Conservation (phyloP, 1,140 invertebrate genomes). For the Agraylea sexmaculata region DNA sequence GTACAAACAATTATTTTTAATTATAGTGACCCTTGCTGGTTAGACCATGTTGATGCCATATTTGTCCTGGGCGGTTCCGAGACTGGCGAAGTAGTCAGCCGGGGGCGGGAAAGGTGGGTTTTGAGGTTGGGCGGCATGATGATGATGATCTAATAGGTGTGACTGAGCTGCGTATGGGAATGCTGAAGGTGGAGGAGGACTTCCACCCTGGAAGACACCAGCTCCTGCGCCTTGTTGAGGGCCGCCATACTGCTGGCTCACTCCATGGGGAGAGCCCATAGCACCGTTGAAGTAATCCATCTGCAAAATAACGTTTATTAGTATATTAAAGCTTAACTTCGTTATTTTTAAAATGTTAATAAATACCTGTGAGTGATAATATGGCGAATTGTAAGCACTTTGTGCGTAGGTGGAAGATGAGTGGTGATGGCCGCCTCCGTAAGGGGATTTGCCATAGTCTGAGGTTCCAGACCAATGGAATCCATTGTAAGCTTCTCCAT, state of each 20-base stretch:
- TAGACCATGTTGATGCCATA: constrained; percentile 43
- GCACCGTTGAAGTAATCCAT: constrained; percentile 54
- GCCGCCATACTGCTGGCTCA: constrained; percentile 32
- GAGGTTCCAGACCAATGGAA: constrained; percentile 40
- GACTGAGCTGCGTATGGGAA: constrained; percentile 21
- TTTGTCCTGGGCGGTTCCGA: constrained; percentile 31
- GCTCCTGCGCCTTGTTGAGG: constrained; percentile 26
- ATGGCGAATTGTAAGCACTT: constrained; percentile 43
- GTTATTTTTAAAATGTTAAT: constrained; percentile 4
- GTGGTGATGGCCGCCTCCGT: constrained; percentile 35
- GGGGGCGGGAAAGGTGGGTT: neutral
- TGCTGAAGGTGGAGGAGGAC: constrained; percentile 31
- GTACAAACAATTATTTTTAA: too few relatives aligned
- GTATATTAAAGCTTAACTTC: too few relatives aligned
- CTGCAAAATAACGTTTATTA: constrained; percentile 25
- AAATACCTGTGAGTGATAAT: constrained; percentile 38
- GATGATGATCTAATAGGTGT: constrained; percentile 27
- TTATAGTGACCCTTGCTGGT: too few relatives aligned
- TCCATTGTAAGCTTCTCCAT: constrained; percentile 43
- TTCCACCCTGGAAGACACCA: constrained; percentile 25
- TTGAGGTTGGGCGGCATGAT: constrained; percentile 2
- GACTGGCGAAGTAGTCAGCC: constrained; percentile 8
- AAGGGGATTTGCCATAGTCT: constrained; percentile 30
- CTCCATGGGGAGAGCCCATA: constrained; percentile 21
- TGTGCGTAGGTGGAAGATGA: constrained; percentile 50